Percentiles rank a stretch among this genome's conserved stretches.
These are phyloP conservation scores for Poecile montanus DNA, from an alignment of 2,797 vertebrate species.

Conservation along the genomic window DNA sequence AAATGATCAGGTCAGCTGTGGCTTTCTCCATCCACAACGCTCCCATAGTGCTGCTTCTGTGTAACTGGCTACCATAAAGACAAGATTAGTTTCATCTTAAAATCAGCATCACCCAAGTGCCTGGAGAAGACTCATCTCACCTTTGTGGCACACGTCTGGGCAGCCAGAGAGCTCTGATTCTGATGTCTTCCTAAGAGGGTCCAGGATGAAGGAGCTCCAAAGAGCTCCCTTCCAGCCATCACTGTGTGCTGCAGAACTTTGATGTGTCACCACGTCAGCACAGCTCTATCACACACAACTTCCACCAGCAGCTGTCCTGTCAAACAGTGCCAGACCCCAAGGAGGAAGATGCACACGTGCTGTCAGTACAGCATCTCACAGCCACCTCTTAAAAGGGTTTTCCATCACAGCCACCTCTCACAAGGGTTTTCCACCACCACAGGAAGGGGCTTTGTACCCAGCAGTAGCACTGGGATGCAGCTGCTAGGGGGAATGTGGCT, in stretches of 20 bases:
- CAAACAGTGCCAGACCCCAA: background rate
- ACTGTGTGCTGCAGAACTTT: background rate
- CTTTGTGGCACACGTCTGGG: background rate
- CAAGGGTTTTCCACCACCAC: background rate
- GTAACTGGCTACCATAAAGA: background rate
- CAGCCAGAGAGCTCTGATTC: background rate
- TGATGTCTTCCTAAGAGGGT: background rate
- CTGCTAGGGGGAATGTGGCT: background rate
- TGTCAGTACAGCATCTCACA: background rate
- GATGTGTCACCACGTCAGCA: background rate
- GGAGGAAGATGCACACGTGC: background rate
- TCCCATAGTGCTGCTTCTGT: background rate
- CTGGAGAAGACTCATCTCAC: background rate
- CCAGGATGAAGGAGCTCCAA: background rate
- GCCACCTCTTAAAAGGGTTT: background rate
- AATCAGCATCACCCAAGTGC: background rate
- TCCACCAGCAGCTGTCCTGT: background rate
- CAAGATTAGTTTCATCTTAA: background rate
- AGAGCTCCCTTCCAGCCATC: background rate
- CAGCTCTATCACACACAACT: background rate
- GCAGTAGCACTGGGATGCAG: background rate
- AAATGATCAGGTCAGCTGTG: background rate
- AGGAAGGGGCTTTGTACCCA: background rate
- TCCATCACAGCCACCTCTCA: background rate
- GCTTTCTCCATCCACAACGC: background rate